Evolutionary conservation across 2,113 vertebrate genomes (phyloP).

Genomic region (Triplophysa tibetana): DNA sequence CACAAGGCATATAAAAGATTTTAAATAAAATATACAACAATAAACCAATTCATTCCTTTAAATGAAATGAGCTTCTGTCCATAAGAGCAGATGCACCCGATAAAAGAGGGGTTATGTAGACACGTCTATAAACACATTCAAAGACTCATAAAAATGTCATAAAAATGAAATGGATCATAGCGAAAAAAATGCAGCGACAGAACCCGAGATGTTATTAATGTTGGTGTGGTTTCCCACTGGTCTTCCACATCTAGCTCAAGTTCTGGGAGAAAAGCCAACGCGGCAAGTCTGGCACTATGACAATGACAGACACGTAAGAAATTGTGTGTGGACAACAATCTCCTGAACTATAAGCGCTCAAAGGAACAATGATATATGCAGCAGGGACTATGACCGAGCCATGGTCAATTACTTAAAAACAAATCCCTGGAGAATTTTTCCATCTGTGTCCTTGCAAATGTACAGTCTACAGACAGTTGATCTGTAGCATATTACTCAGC

Average conservation of each 20-base stretch:
- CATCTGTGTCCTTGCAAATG: neutral
- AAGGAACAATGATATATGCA: constrained; percentile 9
- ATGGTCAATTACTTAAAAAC: constrained; percentile 11
- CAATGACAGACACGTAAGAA: neutral
- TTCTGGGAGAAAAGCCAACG: constrained; percentile 28
- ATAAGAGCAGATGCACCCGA: neutral
- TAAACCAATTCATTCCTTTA: neutral
- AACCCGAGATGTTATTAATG: constrained; percentile 25
- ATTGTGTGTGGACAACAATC: neutral
- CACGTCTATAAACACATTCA: constrained; percentile 21
- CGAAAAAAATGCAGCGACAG: neutral
- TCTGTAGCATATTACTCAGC: neutral
- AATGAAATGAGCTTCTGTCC: neutral
- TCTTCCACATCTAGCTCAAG: neutral
- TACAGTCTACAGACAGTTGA: neutral
- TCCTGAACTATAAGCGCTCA: constrained; percentile 17
- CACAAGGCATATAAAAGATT: neutral
- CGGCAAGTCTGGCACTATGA: neutral
- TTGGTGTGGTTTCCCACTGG: neutral
- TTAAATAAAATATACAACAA: neutral
- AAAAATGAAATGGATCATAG: neutral
- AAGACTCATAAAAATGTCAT: constrained; percentile 9
- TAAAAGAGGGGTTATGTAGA: neutral
- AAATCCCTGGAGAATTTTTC: constrained; percentile 13
- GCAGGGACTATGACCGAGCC: neutral